These are phyloP conservation scores for Marcusenius ussheri DNA, from an alignment of 2,113 vertebrate species.

Conservation along the genomic window DNA sequence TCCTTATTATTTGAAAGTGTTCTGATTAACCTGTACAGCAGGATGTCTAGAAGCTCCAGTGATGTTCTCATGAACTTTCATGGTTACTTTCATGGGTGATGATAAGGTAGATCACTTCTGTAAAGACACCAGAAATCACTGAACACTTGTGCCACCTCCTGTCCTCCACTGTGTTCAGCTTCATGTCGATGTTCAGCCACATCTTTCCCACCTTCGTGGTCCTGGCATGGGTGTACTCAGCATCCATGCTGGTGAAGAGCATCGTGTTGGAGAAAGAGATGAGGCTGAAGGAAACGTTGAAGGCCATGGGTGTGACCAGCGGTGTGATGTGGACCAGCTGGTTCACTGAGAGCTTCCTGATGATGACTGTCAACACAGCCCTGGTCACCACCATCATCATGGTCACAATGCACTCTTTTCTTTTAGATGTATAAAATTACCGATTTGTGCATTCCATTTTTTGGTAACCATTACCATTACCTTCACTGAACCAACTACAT, in stretches of 20 bases:
- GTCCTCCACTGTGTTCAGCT: conserved; percentile 53
- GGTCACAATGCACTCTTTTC: conserved; percentile 59
- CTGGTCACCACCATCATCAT: conserved; percentile 78
- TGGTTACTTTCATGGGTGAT: neutral
- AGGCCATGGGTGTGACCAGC: conserved; percentile 77
- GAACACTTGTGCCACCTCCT: neutral
- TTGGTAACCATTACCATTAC: neutral
- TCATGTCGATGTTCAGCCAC: conserved; percentile 91
- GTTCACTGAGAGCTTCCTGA: conserved; percentile 85
- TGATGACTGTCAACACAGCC: conserved; percentile 75
- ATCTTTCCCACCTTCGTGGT: conserved; percentile 95
- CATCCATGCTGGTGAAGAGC: conserved; percentile 88
- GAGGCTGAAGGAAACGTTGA: conserved; percentile 85
- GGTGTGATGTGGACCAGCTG: conserved; percentile 84
- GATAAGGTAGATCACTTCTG: neutral
- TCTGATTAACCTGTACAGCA: neutral
- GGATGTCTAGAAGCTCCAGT: neutral
- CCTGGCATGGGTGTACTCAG: conserved; percentile 88
- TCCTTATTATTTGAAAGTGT: neutral
- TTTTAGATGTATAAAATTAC: neutral
- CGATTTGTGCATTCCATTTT: neutral
- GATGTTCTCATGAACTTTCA: neutral
- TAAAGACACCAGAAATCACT: neutral
- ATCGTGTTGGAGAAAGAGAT: conserved; percentile 93
- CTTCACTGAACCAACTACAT: neutral